Conservation (phyloP, 1,140 invertebrate species). For the Sogatella furcifera region DNA sequence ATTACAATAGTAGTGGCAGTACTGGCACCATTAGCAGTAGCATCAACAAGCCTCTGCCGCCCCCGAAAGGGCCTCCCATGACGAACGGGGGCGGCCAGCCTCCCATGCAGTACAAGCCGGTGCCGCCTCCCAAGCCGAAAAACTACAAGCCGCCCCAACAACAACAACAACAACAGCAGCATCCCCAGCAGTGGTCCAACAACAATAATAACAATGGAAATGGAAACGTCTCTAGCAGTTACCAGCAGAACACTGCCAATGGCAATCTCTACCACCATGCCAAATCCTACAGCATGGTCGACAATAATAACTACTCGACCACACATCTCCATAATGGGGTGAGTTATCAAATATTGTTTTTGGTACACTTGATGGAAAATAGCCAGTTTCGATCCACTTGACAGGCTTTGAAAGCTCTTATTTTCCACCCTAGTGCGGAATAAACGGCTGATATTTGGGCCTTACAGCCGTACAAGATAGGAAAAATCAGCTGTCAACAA, state of each 20-base stretch:
- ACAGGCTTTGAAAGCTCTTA: no score
- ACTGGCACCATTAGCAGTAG: no score
- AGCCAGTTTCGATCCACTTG: no score
- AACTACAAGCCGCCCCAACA: conserved; percentile 68
- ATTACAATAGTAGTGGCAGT: conserved; percentile 21
- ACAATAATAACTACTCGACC: conserved; percentile 25
- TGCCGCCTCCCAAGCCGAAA: conserved; percentile 83
- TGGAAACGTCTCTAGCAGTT: conserved; percentile 7
- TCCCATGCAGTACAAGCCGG: conserved; percentile 59
- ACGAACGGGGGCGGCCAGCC: neutral
- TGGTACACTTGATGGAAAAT: no score
- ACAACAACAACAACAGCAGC: conserved; percentile 34
- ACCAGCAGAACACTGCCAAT: conserved; percentile 12
- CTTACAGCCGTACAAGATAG: no score
- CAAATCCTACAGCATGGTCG: conserved; percentile 36
- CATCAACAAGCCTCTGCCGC: conserved; percentile 31
- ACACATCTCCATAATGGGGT: conserved; percentile 41
- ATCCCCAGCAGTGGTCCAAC: conserved; percentile 9
- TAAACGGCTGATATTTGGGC: no score
- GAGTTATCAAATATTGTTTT: conserved; percentile 14
- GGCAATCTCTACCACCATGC: conserved; percentile 35
- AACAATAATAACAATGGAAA: conserved; percentile 8
- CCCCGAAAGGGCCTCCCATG: conserved; percentile 27
- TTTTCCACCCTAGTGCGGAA: no score
- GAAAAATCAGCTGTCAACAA: no score